phyloP scores from a whole-genome alignment of 2,888 invertebrate species.

The Escarpia spicata region DNA sequence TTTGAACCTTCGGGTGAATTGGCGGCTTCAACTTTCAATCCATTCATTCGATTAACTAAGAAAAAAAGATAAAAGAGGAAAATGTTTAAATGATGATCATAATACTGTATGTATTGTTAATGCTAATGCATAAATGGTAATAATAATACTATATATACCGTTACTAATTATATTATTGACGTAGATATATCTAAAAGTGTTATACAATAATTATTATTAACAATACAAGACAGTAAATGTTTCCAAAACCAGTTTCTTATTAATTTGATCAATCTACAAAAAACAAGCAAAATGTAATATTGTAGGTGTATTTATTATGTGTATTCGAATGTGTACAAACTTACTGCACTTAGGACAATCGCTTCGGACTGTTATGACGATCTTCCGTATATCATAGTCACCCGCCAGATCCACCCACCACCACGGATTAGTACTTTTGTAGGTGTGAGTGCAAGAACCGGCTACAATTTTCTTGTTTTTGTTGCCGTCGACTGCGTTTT shows the following conservation, averaged over 20 bases:
- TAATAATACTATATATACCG: not conserved
- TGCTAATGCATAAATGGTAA: not conserved
- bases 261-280: not conserved
- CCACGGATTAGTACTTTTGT: not conserved
- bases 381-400: not conserved
- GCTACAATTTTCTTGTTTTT: not conserved
- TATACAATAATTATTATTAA: not conserved
- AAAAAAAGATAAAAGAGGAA: not conserved
- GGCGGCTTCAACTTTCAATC: not conserved
- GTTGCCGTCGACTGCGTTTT: not conserved
- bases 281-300: not conserved
- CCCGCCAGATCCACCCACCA: not conserved
- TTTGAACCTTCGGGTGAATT: not conserved
- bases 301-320: not conserved
- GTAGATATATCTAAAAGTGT: not conserved
- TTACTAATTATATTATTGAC: not conserved
- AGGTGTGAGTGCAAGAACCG: not conserved
- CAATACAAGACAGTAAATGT: not conserved
- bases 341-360: not conserved
- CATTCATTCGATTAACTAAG: not conserved
- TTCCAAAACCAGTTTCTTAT: not conserved
- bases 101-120: not conserved
- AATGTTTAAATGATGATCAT: not conserved
- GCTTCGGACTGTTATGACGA: not conserved
- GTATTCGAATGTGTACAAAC: not conserved